phyloP scores from a whole-genome alignment of 2,888 invertebrate species.

The Schizaphis graminum region DNA sequence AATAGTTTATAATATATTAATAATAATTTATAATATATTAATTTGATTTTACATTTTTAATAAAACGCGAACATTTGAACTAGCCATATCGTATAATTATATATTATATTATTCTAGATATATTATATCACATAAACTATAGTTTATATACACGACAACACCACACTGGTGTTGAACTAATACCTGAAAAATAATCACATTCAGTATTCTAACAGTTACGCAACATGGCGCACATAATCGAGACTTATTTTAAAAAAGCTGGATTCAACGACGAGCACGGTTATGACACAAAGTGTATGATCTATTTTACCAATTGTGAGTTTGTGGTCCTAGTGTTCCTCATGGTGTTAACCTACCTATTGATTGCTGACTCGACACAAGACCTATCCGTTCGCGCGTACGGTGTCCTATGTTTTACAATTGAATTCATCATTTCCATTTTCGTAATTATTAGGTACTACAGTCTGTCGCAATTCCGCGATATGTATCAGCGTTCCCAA shows the following conservation, averaged over 20 bases:
- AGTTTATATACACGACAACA: no score
- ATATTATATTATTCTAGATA: no score
- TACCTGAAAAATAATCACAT: background rate
- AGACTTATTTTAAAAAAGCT: background rate
- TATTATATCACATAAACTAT: no score
- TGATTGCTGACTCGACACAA: background rate
- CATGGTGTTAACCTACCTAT: background rate
- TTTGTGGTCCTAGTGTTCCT: background rate
- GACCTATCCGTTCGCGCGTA: background rate
- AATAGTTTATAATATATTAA: no score
- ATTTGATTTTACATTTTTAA: background rate
- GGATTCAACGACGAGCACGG: background rate
- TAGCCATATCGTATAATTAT: no score
- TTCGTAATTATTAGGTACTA: background rate
- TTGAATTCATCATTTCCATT: background rate
- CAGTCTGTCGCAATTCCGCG: background rate
- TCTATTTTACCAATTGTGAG: background rate
- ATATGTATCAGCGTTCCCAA: background rate
- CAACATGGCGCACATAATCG: background rate
- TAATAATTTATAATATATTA: background rate
- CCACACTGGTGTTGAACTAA: no score
- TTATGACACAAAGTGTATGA: background rate
- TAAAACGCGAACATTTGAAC: background rate
- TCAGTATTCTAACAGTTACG: background rate
- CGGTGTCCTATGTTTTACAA: background rate